Evolutionary conservation across 2,113 vertebrate species (phyloP).

Genomic region (Rhinolophus sinicus): DNA sequence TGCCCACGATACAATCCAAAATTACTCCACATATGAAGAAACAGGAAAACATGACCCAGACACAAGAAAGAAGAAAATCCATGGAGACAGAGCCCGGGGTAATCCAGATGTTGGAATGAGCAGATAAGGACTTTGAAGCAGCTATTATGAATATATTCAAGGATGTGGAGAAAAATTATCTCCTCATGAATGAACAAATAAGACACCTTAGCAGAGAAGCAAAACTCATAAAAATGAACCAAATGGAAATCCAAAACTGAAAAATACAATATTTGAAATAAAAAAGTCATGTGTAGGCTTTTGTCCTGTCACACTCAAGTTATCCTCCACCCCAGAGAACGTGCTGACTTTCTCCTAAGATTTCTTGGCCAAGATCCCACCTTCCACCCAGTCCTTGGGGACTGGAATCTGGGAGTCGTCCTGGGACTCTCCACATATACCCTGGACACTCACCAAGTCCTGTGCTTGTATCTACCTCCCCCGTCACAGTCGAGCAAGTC

Average conservation of each 20-base stretch:
- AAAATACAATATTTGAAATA: neutral
- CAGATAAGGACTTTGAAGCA: neutral
- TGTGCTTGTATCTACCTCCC: neutral
- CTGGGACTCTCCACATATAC: neutral
- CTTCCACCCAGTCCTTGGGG: neutral
- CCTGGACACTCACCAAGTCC: neutral
- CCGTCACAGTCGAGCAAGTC: neutral
- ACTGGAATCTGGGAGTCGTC: neutral
- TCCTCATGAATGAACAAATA: neutral
- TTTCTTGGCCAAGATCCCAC: neutral
- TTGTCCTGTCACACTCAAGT: neutral
- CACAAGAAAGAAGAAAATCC: neutral
- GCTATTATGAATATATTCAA: neutral
- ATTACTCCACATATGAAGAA: neutral
- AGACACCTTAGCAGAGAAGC: neutral
- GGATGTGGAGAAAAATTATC: neutral
- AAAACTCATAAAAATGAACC: neutral
- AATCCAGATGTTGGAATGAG: neutral
- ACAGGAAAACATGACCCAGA: neutral
- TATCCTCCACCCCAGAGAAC: rapidly evolving
- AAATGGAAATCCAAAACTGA: neutral
- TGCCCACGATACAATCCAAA: neutral
- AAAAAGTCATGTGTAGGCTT: neutral
- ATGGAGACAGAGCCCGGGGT: neutral
- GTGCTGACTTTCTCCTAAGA: neutral